Conservation (phyloP, 2,113 vertebrate species). For the Prochilodus magdalenae region DNA sequence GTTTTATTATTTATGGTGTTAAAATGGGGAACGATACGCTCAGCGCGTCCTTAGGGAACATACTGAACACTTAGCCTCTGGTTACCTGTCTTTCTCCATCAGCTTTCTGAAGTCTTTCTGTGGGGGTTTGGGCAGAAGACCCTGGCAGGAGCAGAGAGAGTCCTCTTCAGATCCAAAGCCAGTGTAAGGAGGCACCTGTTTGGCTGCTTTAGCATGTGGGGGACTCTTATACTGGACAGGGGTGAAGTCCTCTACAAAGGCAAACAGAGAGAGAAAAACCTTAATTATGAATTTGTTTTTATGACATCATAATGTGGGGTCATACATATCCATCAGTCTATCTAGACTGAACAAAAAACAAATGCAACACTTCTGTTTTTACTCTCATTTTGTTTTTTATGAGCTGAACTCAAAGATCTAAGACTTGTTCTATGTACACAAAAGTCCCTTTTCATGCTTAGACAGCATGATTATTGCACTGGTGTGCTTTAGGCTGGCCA, state of each 20-base stretch:
- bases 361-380: too few species aligned
- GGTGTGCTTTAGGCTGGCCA: too few species aligned
- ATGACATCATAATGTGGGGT: constrained; percentile 40
- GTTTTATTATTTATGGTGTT: constrained; percentile 25
- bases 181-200: constrained; percentile 84
- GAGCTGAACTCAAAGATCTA: too few species aligned
- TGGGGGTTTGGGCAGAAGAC: constrained; percentile 76
- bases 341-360: too few species aligned
- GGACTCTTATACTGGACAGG: constrained; percentile 78
- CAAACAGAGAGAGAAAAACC: constrained; percentile 33
- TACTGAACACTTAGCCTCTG: background rate
- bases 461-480: too few species aligned
- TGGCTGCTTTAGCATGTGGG: constrained; percentile 70
- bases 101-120: constrained; percentile 82
- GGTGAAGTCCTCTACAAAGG: constrained; percentile 83
- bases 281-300: constrained; percentile 1
- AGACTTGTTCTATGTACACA: too few species aligned
- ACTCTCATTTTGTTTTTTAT: too few species aligned
- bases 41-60: constrained; percentile 5
- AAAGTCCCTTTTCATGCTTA: too few species aligned
- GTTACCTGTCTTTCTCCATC: constrained; percentile 88
- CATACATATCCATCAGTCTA: too few species aligned
- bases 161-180: constrained; percentile 96
- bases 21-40: background rate
- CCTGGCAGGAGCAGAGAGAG: constrained; percentile 83